Base-by-base conservation (phyloP, 2,888 invertebrate genomes). In the Yponomeuta cagnagella region DNA sequence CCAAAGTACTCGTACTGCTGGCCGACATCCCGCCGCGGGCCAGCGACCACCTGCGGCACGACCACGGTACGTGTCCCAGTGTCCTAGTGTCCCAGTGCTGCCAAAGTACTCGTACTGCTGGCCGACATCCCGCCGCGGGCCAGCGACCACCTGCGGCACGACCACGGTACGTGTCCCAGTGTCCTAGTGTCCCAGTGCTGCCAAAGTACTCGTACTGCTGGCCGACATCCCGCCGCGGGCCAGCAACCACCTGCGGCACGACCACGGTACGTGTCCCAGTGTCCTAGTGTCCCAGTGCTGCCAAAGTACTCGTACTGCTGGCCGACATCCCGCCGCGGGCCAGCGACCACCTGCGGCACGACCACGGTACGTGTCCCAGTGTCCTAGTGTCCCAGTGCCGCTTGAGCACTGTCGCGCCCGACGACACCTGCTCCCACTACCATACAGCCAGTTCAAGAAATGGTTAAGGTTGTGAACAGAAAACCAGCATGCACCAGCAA, bases 1-100 rank as follows among this genome's bases (percentile, higher is more conserved):
- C 93, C 96, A 77, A 97, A 97, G 84, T 97, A 97, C 88, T 96
- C 96, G 70, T 97, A 97, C 90, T 97, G 96, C 75, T 8, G 6
- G 23, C 93, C 31, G 91, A 89, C 63, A 78, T 80, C 74, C 77
- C 74, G 74, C 77, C 71, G 70, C 73, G 73, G 72, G 67, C 68
- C 76, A 15, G 83, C 77, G 87, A 87, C 78, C 89, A 90, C 72
- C 79, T 92, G 76, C 88, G 89, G 72, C 92, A 91, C 72, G 90
- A 92, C 74, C 90, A 92, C 72, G 92, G 93, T 90, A 76, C 43
- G 31, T 15, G 43, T 8, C 6, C 5, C 43, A 8, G 43, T 4
- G 43, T 4, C 5, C 43, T 6, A 43, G 6, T 8, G 8, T 43
- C 8, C 6, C 43, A 43, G 96, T 97, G 73, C 95, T 95, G 43